A percentile compares a stretch with the other conserved stretches of the same genome.
These are phyloP conservation scores for Hyles euphorbiae DNA, from an alignment of 1,140 invertebrate genomes.

Conservation along the genomic window DNA sequence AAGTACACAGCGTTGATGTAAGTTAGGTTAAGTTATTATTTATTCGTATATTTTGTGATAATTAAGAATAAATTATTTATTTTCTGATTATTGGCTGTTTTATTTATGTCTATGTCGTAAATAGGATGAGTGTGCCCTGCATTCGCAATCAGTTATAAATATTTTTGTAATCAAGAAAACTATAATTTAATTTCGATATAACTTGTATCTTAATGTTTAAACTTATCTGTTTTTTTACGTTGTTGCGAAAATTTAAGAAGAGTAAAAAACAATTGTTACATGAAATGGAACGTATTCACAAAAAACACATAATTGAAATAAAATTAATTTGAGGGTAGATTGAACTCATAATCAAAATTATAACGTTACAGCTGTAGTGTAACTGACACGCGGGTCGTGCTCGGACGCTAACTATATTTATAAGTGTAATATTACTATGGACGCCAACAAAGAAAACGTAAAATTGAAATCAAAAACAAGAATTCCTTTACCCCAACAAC, in stretches of 20 bases:
- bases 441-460: constrained; percentile 45
- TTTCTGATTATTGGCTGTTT: constrained; percentile 17
- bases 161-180: too few species aligned
- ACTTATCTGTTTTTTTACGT: too few species aligned
- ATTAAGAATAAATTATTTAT: constrained; percentile 64
- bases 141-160: too few species aligned
- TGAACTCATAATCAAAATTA: neutral
- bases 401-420: constrained; percentile 8
- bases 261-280: too few species aligned
- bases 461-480: constrained; percentile 26
- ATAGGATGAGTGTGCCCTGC: too few species aligned
- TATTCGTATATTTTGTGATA: constrained; percentile 63
- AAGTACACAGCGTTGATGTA: constrained; percentile 71
- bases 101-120: neutral
- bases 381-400: constrained; percentile 44
- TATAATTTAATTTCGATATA: too few species aligned
- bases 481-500: constrained; percentile 46
- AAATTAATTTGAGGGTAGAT: constrained; percentile 27
- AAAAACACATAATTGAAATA: neutral
- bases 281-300: neutral
- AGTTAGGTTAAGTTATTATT: constrained; percentile 53
- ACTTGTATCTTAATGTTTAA: too few species aligned
- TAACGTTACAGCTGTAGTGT: neutral
- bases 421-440: constrained; percentile 31
- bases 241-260: too few species aligned